Evolutionary conservation across 1,140 invertebrate genomes (phyloP).

Genomic region (Hetaerina americana): DNA sequence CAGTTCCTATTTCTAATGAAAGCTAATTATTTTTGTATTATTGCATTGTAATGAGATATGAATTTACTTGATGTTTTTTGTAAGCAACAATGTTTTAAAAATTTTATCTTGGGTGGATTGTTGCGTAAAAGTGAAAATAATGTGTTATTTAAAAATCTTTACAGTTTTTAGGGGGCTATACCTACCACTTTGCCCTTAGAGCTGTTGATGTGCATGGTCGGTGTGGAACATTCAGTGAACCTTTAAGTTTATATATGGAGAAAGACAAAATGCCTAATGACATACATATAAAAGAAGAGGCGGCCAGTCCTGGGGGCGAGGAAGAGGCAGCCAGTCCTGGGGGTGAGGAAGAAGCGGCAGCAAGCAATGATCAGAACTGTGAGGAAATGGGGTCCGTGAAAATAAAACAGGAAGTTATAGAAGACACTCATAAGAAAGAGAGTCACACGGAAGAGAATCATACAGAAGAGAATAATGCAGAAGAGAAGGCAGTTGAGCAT

Average conservation of each 20-base stretch:
- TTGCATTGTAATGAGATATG: too few species aligned
- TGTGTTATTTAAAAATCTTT: too few species aligned
- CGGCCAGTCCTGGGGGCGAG: too few species aligned
- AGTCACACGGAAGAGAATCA: background rate
- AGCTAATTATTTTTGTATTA: too few species aligned
- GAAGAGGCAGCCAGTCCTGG: too few species aligned
- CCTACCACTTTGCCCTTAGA: slow-evolving; percentile 87
- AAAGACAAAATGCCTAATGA: background rate
- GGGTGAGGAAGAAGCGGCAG: too few species aligned
- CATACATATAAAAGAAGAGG: background rate
- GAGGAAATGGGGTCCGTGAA: background rate
- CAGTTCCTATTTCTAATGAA: too few species aligned
- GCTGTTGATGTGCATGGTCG: slow-evolving; percentile 70
- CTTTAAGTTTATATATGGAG: background rate
- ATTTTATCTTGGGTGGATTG: too few species aligned
- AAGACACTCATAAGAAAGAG: background rate
- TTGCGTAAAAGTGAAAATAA: too few species aligned
- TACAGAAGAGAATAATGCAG: background rate
- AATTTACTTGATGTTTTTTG: too few species aligned
- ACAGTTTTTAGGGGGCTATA: slow-evolving; percentile 73
- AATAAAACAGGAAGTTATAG: background rate
- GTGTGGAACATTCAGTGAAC: slow-evolving; percentile 34
- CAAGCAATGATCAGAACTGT: too few species aligned
- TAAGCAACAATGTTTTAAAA: too few species aligned
- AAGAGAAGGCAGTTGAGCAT: background rate